These are phyloP conservation scores for Diplodus sargus DNA, from an alignment of 2,797 vertebrate genomes.

Conservation along the genomic window DNA sequence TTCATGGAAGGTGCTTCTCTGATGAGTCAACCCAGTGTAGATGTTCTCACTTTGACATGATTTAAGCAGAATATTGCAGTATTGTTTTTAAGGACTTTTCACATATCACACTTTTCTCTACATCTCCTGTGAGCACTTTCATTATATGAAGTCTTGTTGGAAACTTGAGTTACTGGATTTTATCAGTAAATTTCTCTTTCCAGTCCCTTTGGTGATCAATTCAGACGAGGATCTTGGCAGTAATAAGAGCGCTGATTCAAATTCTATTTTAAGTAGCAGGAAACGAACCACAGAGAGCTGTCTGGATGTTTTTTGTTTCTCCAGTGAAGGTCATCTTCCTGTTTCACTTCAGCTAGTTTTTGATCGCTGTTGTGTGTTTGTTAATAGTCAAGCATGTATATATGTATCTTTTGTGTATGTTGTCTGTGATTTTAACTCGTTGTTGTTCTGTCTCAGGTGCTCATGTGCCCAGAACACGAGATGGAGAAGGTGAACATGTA, in stretches of 20 bases:
- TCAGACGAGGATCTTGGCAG: constrained; percentile 18
- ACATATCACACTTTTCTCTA: background rate
- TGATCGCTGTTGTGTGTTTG: background rate
- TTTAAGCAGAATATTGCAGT: background rate
- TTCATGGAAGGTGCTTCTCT: background rate
- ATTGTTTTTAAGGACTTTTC: too few relatives aligned
- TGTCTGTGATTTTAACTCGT: constrained; percentile 14
- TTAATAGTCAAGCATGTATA: background rate
- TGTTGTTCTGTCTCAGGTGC: constrained; percentile 82
- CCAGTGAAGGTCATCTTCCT: constrained; percentile 40
- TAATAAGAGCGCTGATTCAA: constrained; percentile 34
- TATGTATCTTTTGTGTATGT: background rate
- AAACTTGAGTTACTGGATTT: background rate
- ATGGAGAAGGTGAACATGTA: constrained; percentile 99
- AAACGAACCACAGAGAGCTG: constrained; percentile 41
- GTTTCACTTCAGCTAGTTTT: constrained; percentile 53
- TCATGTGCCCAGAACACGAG: constrained; percentile 99
- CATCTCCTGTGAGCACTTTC: background rate
- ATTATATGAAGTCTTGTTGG: background rate
- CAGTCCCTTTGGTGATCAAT: background rate
- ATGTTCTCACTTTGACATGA: background rate
- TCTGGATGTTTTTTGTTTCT: constrained; percentile 11
- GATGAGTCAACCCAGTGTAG: background rate
- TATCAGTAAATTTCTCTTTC: background rate
- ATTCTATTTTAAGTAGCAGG: constrained; percentile 53